phyloP scores from a whole-genome alignment of 2,113 vertebrate species.

The Salvator merianae region DNA sequence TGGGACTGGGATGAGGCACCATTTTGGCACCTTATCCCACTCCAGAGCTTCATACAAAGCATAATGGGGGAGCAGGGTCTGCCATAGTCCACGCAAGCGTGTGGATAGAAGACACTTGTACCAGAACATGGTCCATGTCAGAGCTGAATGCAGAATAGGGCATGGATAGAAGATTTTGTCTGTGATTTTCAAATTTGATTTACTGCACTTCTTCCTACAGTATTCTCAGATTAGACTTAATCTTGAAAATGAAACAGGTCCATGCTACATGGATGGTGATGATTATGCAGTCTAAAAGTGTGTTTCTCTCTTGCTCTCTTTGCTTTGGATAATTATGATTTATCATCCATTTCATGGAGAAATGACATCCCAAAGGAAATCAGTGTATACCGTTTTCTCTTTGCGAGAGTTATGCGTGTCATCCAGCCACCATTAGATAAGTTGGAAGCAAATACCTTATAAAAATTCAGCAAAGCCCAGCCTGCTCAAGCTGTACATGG shows the following conservation, averaged over 20 bases:
- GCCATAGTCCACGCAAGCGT: too few species aligned
- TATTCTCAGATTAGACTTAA: conserved; percentile 65
- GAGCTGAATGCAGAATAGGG: too few species aligned
- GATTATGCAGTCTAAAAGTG: conserved; percentile 59
- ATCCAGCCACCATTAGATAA: conserved; percentile 28
- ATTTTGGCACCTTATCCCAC: too few species aligned
- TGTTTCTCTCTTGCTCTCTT: conserved; percentile 41
- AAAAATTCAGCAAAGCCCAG: conserved; percentile 34
- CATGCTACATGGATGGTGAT: conserved; percentile 56
- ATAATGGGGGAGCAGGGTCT: too few species aligned
- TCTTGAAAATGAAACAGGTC: conserved; percentile 64
- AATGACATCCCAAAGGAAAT: conserved; percentile 39
- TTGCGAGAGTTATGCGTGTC: conserved; percentile 12
- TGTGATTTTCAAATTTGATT: conserved; percentile 71
- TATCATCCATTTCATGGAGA: conserved; percentile 55
- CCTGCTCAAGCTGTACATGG: conserved; percentile 1
- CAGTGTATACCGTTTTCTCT: conserved; percentile 37
- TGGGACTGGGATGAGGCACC: too few species aligned
- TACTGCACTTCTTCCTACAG: conserved; percentile 61
- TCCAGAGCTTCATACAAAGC: too few species aligned
- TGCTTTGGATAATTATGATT: conserved; percentile 60
- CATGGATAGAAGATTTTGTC: conserved; percentile 53
- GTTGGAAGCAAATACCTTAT: not conserved
- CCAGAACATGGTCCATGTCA: too few species aligned
- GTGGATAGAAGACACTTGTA: too few species aligned